Evolutionary conservation across 2,888 invertebrate species (phyloP), one percentile per base, ranked within the genome.

Genomic region (Chrysomela aeneicollis): DNA sequence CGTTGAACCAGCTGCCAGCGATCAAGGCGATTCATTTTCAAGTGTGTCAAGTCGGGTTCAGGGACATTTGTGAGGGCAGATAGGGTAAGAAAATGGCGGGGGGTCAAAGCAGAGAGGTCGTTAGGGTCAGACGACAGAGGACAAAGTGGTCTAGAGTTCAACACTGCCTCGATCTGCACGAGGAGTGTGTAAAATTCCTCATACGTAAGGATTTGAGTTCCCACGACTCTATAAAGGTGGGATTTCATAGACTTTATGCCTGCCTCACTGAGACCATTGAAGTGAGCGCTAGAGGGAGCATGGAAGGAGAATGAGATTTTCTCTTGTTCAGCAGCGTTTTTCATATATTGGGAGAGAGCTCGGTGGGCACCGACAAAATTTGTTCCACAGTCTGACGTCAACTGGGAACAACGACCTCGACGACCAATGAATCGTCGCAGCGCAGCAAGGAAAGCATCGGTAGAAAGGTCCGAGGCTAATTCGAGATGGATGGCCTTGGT

Each of bases 121-220:
- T 68, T 67, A 1, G 74, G 76, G 65, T 77, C 74, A 12, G 58
- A 51, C 4, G 71, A 70, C 1, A 75, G 6, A 1, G 74, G 68
- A 12, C 59, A 63, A 5, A 78, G 64, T 3, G 78, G 78, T 21
- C 78, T 47, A 1, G 74, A 78, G 64, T 78, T 79, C 1, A 50
- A 76, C 55, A 72, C 62, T 2, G 74, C 71, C 64, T 80, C 76
- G 22, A 67, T 51, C 17, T 42, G 49, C 10, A 46, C 26, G 3
- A 65, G 10, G 6, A 64, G 19, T 1, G 66, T 66, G 5, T 47
- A 32, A n/a, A 67, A 37, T 49, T 67, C 60, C 22, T 26, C 50
- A 37, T 19, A 61, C 5, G 67, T 67, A 10, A 64, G 4, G 19
- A 18, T 10, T 2, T 57, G 42, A 5, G 64, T 46, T 4, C 61